phyloP scores from a whole-genome alignment of 64 coral and sea anemone species.

The Dendronephthya gigantea region DNA sequence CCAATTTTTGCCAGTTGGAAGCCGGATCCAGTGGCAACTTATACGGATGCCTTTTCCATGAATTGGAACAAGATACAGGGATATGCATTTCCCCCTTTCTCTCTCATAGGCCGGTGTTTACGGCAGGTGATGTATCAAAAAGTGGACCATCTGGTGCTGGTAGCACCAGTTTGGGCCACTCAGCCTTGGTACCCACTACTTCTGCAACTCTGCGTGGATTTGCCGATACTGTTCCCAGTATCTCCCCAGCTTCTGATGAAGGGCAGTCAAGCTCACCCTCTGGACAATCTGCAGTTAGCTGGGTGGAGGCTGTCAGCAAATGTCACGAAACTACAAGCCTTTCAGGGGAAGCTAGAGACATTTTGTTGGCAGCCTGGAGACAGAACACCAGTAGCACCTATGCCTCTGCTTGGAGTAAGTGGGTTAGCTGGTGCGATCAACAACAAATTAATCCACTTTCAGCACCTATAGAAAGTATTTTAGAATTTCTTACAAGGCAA shows the following conservation, averaged over 20 bases:
- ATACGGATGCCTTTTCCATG: no score
- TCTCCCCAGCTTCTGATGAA: no score
- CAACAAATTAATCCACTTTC: constrained; percentile 24
- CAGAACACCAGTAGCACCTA: constrained; percentile 17
- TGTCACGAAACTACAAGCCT: not conserved
- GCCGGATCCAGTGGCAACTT: not conserved
- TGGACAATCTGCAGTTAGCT: constrained; percentile 35
- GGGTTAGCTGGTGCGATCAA: constrained; percentile 28
- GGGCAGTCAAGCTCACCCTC: constrained; percentile 1
- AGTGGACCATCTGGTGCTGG: not conserved
- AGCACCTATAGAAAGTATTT: not conserved
- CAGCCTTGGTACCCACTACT: not conserved
- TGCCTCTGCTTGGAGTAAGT: constrained; percentile 15
- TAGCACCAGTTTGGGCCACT: not conserved
- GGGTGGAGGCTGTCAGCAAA: constrained; percentile 44
- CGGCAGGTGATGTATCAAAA: no score
- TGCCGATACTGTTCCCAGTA: no score
- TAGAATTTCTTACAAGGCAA: constrained; percentile 17
- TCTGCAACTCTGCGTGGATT: not conserved
- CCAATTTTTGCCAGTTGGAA: not conserved
- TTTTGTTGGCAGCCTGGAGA: constrained; percentile 38
- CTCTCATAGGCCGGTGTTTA: no score
- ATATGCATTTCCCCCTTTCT: no score
- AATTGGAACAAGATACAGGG: no score
- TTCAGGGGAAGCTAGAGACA: constrained; percentile 30